A percentile compares a stretch with the other conserved stretches of the same genome.
These are phyloP conservation scores for Gastracanthus pulcherrimus DNA, from an alignment of 2,888 invertebrate species.

Conservation along the genomic window DNA sequence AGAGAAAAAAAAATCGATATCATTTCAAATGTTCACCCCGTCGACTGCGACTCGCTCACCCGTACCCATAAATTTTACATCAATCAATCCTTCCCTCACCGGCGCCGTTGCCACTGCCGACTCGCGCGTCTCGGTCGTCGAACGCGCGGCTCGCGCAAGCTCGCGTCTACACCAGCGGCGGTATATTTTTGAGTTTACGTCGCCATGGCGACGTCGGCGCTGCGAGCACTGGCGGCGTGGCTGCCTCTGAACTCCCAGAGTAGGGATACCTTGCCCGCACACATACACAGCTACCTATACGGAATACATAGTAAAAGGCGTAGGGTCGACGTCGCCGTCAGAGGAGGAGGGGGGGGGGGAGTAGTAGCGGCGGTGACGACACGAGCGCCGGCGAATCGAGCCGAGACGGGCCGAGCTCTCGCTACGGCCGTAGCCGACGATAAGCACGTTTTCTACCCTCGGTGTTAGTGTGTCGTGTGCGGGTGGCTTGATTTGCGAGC, in stretches of 20 bases:
- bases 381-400: constrained; percentile 54
- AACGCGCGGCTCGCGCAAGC: constrained; percentile 26
- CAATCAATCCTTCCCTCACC: constrained; percentile 35
- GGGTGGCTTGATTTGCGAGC: constrained; percentile 70
- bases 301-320: too few species aligned
- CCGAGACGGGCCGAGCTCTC: constrained; percentile 61
- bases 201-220: constrained; percentile 67
- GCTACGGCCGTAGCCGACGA: constrained; percentile 68
- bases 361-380: neutral
- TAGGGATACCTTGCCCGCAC: neutral
- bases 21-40: neutral
- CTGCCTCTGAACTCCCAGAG: neutral
- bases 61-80: constrained; percentile 24
- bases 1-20: too few species aligned
- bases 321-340: too few species aligned
- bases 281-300: too few species aligned
- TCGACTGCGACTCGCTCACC: neutral
- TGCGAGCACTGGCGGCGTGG: constrained; percentile 8
- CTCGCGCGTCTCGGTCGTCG: constrained; percentile 24
- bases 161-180: constrained; percentile 13
- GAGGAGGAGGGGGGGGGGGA: constrained; percentile 14
- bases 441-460: constrained; percentile 72
- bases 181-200: constrained; percentile 72
- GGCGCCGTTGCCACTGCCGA: neutral
- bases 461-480: constrained; percentile 68